Evolutionary conservation across 2,113 vertebrate species (phyloP).

Genomic region (Abramis brama): DNA sequence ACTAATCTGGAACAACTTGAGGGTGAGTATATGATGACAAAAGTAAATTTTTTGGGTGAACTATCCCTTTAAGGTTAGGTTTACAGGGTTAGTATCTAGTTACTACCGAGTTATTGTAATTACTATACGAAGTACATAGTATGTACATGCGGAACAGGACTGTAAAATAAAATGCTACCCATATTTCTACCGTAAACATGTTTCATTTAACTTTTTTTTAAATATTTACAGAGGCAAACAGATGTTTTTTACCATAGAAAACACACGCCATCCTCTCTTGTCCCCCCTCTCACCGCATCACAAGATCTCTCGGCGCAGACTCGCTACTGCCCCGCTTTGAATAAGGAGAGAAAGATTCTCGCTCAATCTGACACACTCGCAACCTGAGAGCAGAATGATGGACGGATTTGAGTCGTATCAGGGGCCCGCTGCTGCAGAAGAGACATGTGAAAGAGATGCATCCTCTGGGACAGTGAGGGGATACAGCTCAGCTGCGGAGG

Average conservation of each 20-base stretch:
- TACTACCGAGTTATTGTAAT: too few species aligned
- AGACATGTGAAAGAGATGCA: slow-evolving; percentile 25
- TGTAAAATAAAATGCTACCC: too few species aligned
- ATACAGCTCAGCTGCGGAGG: not conserved
- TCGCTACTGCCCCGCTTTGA: not conserved
- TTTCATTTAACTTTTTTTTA: not conserved
- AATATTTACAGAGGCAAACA: slow-evolving; percentile 31
- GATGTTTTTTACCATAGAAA: not conserved
- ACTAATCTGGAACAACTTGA: too few species aligned
- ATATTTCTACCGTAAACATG: not conserved
- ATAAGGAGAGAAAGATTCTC: slow-evolving; percentile 11
- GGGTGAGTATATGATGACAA: too few species aligned
- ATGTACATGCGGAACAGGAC: too few species aligned
- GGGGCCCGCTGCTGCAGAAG: slow-evolving; percentile 12
- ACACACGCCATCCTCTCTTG: not conserved
- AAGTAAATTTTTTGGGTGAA: too few species aligned
- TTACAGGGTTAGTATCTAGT: too few species aligned
- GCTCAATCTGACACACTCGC: not conserved
- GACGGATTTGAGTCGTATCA: slow-evolving; percentile 10
- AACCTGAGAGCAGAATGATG: not conserved
- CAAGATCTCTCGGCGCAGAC: slow-evolving; percentile 13
- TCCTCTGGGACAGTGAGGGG: slow-evolving; percentile 10
- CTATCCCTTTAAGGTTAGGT: too few species aligned
- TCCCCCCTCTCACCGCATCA: not conserved
- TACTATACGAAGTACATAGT: too few species aligned